Base-by-base conservation (phyloP, 2,113 vertebrate species). In the Percopsis transmontana region DNA sequence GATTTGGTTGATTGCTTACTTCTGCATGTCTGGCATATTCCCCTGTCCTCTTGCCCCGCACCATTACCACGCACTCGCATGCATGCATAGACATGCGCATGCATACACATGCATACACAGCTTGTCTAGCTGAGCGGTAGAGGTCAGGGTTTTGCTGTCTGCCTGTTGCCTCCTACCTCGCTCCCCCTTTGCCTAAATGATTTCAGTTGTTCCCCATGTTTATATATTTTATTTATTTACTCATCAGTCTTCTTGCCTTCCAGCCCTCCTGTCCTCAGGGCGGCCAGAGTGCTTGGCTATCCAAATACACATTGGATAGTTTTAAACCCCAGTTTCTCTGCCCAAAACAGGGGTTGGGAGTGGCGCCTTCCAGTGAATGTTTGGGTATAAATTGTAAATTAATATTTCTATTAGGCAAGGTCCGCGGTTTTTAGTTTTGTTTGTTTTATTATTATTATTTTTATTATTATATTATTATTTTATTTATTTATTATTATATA, bases 1-100 rank as follows among this genome's bases (percentile, higher is more conserved):
- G 57, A 70, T 67, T 76, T 77, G 76, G 70, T 65, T 82, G 77
- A 81, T 82, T 83, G 76, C 67, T 76, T 80, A 67, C 76, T 74
- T 74, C 64, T 82, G 53, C 79, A 78, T 76, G 66, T 75, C 58
- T 81, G 70, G 71, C 70, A 82, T 83, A 77, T 81, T 70, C 61
- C 72, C 27, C 45, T 78, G 76, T 79, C 73, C 66, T 74, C 66
- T 74, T 60, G 70, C 68, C 66, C 70, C 44, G 1, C n/a, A 16
- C 14, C 18, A 65, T 72, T 39, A 38, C 41, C 38, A 5, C 7
- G 3, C 27, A 39, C 47, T 19, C 66, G 20, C 60, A 69, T 50
- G 51, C 40, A 24, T 21, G 12, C 13, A 33, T 14, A 23, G 20
- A 24, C 58, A 39, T 44, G 21, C n/a, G 72, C 44, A 76, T 50